Base-by-base conservation (phyloP, 2,888 invertebrate species). In the Philhelius pedissequus region DNA sequence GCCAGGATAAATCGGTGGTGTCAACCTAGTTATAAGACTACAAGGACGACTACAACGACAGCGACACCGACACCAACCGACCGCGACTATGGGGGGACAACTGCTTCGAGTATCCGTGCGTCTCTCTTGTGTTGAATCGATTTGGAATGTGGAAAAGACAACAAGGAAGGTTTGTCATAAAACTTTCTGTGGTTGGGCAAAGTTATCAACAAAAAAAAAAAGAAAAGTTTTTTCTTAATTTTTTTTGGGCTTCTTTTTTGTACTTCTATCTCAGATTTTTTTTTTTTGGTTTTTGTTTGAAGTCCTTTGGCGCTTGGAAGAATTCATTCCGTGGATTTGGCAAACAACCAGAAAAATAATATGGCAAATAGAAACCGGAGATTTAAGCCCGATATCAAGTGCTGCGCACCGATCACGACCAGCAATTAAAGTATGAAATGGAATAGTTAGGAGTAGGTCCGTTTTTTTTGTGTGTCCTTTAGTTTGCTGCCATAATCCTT, bases 121-220 rank as follows among this genome's bases (percentile, higher is more conserved):
- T 66, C 58, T 81, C 80, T 58, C 77, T 77, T 27, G 50, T 71
- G 40, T 40, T 71, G 71, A 52, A 81, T 81, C 81, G 70, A 77
- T 77, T 77, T 70, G 66, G 38, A 77, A 77, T 77, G 71, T 81
- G 58, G 71, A 76, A 64, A 69, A 70, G 81, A 76, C 62, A 81
- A 81, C 81, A 66, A 66, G 81, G 77, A 81, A 81, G 77, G 77
- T 81, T 81, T 76, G 81, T 81, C 81, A 81, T 81, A 81, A 81
- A 81, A 81, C 81, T 81, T 81, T 81, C 66, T 77, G 81, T 71
- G 81, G 81, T 81, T 77, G 70, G 58, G 58, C 58, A 81, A 81
- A 77, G 58, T 77, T 77, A 77, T 77, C 77, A 69, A 81, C 66
- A 81, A 78, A 64, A 52, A 27, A 27, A 7, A n/a, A 27, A 69